Percentiles rank a stretch among this genome's conserved stretches.
phyloP scores from a whole-genome alignment of 1,140 invertebrate genomes.

The Homarus americanus region DNA sequence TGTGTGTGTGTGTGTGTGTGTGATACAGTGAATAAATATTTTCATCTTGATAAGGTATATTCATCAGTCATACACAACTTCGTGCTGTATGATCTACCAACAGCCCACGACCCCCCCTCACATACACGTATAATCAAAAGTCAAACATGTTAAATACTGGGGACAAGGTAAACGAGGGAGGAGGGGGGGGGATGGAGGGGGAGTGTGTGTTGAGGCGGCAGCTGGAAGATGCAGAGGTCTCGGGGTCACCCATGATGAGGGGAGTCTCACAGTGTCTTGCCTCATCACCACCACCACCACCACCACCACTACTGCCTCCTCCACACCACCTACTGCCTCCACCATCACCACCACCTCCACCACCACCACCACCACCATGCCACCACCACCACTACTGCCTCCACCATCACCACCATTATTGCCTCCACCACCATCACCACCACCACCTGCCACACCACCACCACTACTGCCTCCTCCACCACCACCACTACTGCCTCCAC shows the following conservation, averaged over 20 bases:
- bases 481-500: neutral
- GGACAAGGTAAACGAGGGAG: neutral
- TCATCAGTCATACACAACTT: no score
- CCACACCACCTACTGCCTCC: neutral
- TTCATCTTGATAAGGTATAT: no score
- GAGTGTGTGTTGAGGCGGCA: neutral
- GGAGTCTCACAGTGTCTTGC: slow-evolving; percentile 16
- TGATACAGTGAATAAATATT: neutral
- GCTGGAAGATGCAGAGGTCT: slow-evolving; percentile 48
- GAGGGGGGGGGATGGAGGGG: neutral
- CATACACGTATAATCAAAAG: no score
- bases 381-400: no score
- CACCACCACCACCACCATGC: neutral
- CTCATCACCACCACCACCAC: neutral
- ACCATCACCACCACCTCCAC: neutral
- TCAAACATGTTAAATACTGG: no score
- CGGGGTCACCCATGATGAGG: slow-evolving; percentile 35
- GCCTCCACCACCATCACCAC: no score
- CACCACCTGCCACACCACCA: no score
- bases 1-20: slow-evolving; percentile 29
- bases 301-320: neutral
- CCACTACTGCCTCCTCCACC: no score
- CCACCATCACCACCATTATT: no score
- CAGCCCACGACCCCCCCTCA: no score
- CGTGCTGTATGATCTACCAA: no score